Evolutionary conservation across 2,113 vertebrate genomes (phyloP), one percentile per base, ranked within the genome.

Genomic region (Morphnarchus princeps): DNA sequence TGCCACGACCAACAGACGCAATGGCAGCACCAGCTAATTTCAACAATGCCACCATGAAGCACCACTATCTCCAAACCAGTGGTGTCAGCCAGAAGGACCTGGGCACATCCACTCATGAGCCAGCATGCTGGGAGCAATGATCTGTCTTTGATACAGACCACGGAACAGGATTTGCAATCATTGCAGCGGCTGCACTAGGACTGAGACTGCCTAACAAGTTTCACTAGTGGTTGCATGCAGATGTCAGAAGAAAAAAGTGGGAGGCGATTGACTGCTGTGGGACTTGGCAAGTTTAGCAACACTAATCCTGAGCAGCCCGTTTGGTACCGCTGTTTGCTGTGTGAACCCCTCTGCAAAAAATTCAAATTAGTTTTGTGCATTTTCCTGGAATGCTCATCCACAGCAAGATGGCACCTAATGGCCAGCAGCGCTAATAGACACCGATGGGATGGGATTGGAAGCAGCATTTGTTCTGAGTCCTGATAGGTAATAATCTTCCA

Each of bases 21-120:
- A 16, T 0, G 11, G 25, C 47, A 92, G 61, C 36, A 55, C 22
- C 3, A 1, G 10, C 32, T n/a, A 5, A 28, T 12, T 3, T 0
- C 10, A 24, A 12, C 0, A 4, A 8, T 24, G 40, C 8, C 61
- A 49, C 45, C 9, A 5, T 5, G 24, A 25, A 5, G 11, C 25
- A 16, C 15, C 32, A 21, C 32, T 4, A 0, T 19, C 52, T 71
- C 65, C 79, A 76, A 34, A 34, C 3, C 28, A 67, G 50, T 1
- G 5, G 34, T 29, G 29, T 7, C 63, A 42, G 62, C 13, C 82
- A 38, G 25, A 1, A 58, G 67, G 17, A 58, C 63, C 54, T 61
- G 32, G 11, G 73, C 29, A 31, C 49, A 34, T 2, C 20, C 9
- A 5, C 20, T 24, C 40, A 5, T 0, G 5, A 77, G 81, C 9